A percentile compares a stretch with the other conserved stretches of the same genome.
Evolutionary conservation across 2,113 vertebrate species (phyloP).

Genomic region (Pluvianellus socialis): DNA sequence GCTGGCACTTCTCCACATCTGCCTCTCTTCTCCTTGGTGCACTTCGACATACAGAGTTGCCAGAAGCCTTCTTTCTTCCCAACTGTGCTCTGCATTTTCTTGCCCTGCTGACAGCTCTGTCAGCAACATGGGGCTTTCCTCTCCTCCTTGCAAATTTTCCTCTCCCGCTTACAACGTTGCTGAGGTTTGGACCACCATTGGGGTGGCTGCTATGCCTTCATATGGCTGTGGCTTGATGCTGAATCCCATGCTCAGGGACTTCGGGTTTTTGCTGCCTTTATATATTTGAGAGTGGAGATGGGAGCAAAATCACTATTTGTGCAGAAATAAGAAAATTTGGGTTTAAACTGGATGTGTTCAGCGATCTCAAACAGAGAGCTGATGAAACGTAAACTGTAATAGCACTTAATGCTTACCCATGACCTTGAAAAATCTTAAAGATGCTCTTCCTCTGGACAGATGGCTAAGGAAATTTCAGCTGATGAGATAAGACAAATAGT

Average conservation of each 20-base stretch:
- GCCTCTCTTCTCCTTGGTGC: neutral
- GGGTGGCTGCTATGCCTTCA: neutral
- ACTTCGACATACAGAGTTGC: rapidly evolving
- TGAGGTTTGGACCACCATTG: neutral
- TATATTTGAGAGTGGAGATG: neutral
- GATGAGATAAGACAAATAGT: neutral
- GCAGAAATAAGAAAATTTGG: neutral
- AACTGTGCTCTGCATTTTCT: neutral
- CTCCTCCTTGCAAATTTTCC: neutral
- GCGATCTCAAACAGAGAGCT: neutral
- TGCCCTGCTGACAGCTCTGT: neutral
- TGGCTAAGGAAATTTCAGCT: neutral
- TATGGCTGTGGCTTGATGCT: neutral
- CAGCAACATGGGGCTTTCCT: neutral
- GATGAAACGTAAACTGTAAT: neutral
- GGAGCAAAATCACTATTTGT: neutral
- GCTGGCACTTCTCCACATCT: neutral
- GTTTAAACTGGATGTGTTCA: neutral
- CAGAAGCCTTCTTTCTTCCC: neutral
- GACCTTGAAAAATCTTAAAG: neutral
- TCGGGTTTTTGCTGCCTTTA: neutral
- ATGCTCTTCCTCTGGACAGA: neutral
- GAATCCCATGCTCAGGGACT: neutral
- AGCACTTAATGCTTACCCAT: neutral
- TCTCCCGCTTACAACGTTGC: rapidly evolving